Evolutionary conservation across 2,888 invertebrate species (phyloP), one percentile per base, ranked within the genome.

Genomic region (Papilio demoleus): DNA sequence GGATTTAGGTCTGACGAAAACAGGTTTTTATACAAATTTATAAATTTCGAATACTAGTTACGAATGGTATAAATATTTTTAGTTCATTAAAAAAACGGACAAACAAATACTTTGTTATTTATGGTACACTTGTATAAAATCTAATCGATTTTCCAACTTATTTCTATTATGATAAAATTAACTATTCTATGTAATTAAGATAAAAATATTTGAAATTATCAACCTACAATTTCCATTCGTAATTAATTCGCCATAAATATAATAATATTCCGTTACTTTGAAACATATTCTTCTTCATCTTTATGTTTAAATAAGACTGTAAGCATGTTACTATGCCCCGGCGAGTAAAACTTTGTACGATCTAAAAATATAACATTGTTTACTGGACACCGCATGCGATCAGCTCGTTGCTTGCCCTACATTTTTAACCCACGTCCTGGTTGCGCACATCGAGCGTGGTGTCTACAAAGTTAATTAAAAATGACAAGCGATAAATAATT

Each of bases 341-440:
- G 31, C 17, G 9, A 31, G 53, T 56, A 36, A 59, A 59, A 38
- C 50, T 31, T 38, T 50, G 47, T 42, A 40, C 19, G 36, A 24
- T 70, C 75, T 72, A 76, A 73, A 71, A 74, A 75, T 76, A 77
- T 61, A 56, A 62, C 19, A 74, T 75, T 77, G 75, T 77, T 74
- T 74, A 75, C 68, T 34, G 47, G 68, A 34, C 42, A 42, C 24
- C 42, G 56, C 50, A 42, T 17, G 56, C 34, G 34, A 45, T 42
- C 53, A 42, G n/a, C 59, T 34, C 59, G 31, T 4, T 58, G 47
- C 22, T 19, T 42, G 62, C 9, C 42, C 62, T 45, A 62, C 34
- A 62, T 45, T 56, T 56, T 53, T 12, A 67, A 62, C 53, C 34
- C 42, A 38, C 60, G 24, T 17, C 38, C 53, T 31, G 31, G 4